Evolutionary conservation across 2,797 vertebrate species (phyloP).

Genomic region (Amphiprion clarkii): DNA sequence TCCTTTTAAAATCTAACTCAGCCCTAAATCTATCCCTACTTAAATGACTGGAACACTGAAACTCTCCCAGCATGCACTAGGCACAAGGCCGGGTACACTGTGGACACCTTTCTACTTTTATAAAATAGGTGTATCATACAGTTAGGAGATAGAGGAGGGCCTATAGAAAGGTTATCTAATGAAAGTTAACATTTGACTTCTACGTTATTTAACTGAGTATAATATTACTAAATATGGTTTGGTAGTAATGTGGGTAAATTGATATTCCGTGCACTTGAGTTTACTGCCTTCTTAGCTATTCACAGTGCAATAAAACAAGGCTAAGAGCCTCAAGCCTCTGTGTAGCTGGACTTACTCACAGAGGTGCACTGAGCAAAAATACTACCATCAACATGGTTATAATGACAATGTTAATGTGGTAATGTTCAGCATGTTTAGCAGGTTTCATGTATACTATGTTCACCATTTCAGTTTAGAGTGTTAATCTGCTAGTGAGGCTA

Average conservation of each 20-base stretch:
- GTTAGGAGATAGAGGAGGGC: background rate
- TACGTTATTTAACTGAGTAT: background rate
- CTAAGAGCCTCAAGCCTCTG: background rate
- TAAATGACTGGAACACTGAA: background rate
- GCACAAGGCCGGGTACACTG: background rate
- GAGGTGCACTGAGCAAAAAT: background rate
- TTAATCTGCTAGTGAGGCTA: background rate
- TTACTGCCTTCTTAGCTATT: background rate
- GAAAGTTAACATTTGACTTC: background rate
- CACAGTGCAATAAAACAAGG: background rate
- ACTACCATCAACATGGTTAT: too few species aligned
- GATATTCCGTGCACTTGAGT: background rate
- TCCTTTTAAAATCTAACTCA: slow-evolving; percentile 1
- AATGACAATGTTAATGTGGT: too few species aligned
- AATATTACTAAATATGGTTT: background rate
- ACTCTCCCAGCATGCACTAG: background rate
- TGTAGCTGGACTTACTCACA: background rate
- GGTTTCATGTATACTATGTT: too few species aligned
- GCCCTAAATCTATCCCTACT: background rate
- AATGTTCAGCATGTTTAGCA: too few species aligned
- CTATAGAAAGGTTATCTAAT: background rate
- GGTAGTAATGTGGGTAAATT: background rate
- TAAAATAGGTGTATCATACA: background rate
- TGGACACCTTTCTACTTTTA: background rate
- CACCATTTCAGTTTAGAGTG: too few species aligned